phyloP scores from a whole-genome alignment of 1,140 invertebrate species.

The Leptinotarsa defecta region DNA sequence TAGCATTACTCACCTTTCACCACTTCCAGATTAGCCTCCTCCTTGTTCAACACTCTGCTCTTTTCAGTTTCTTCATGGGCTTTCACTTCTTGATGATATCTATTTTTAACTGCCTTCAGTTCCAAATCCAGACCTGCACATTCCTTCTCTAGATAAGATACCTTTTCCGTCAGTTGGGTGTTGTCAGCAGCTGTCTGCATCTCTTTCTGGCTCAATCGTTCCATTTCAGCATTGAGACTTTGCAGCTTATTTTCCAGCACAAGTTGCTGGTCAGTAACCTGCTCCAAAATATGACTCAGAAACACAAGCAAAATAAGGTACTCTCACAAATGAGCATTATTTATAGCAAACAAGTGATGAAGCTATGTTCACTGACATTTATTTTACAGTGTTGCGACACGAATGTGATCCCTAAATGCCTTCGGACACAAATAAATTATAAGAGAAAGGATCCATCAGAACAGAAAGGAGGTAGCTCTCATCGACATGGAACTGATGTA shows the following conservation, averaged over 20 bases:
- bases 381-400: no score
- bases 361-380: no score
- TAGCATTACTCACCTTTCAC: slow-evolving; percentile 72
- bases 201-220: slow-evolving; percentile 72
- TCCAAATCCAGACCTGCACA: slow-evolving; percentile 85
- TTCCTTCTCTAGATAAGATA: slow-evolving; percentile 87
- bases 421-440: no score
- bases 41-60: slow-evolving; percentile 80
- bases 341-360: no score
- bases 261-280: slow-evolving; percentile 67
- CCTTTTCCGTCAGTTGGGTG: slow-evolving; percentile 74
- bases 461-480: no score
- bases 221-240: slow-evolving; percentile 75
- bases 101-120: slow-evolving; percentile 81
- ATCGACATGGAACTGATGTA: no score
- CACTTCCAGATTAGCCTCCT: slow-evolving; percentile 88
- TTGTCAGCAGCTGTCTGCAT: slow-evolving; percentile 76
- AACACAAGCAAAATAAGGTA: no score
- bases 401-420: no score
- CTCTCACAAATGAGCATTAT: no score
- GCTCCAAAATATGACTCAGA: neutral
- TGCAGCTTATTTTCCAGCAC: slow-evolving; percentile 79
- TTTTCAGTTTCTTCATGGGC: slow-evolving; percentile 89
- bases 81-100: slow-evolving; percentile 86
- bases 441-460: no score